Evolutionary conservation across 92 coral and sea anemone genomes (phyloP).

Genomic region (Galaxea fascicularis): DNA sequence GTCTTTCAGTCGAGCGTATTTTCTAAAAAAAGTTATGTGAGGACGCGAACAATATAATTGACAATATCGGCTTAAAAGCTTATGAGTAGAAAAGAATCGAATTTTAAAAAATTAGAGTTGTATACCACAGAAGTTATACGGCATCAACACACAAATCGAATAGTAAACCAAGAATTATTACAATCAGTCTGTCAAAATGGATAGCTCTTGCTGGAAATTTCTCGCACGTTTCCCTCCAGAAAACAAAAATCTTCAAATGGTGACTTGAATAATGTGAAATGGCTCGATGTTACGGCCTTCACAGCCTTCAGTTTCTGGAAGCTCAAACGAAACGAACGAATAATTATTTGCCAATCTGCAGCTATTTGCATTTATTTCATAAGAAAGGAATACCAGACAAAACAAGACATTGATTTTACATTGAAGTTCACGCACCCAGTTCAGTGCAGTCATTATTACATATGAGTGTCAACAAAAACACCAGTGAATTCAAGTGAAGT

Average conservation of each 20-base stretch:
- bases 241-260: background rate
- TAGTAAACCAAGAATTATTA: background rate
- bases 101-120: background rate
- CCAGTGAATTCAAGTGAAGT: background rate
- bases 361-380: background rate
- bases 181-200: background rate
- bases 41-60: slow-evolving; percentile 10
- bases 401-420: background rate
- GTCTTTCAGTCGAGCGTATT: background rate
- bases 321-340: background rate
- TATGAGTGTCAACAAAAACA: background rate
- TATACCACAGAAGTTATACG: background rate
- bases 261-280: background rate
- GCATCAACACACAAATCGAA: background rate
- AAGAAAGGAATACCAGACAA: background rate
- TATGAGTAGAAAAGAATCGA: background rate
- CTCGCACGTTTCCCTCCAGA: background rate
- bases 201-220: background rate
- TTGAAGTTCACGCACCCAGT: background rate
- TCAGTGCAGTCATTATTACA: background rate
- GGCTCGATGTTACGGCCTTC: background rate
- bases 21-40: background rate
- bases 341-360: background rate
- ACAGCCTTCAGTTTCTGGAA: background rate
- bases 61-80: background rate